These are phyloP conservation scores for Tribolium madens DNA, from an alignment of 1,140 invertebrate species.

Conservation along the genomic window DNA sequence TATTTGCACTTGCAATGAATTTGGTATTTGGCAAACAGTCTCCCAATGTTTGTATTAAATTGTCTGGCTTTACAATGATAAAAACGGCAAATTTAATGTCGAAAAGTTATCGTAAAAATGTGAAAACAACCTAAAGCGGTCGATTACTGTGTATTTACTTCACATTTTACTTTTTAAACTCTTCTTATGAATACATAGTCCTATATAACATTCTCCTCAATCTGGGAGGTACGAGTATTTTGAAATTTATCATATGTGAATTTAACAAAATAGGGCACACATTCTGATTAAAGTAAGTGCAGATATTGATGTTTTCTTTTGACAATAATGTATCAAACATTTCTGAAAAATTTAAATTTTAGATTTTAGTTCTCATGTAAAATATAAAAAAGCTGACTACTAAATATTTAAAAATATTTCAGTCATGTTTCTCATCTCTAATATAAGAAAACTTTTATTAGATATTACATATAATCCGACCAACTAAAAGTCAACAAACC, in stretches of 20 bases:
- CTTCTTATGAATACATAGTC: no score
- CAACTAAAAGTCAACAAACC: background rate
- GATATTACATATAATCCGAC: background rate
- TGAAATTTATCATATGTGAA: background rate
- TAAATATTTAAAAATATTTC: background rate
- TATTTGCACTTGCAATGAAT: background rate
- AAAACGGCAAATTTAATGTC: background rate
- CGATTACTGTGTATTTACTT: no score
- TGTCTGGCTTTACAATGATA: background rate
- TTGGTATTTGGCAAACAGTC: background rate
- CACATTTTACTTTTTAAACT: no score
- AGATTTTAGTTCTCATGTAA: no score
- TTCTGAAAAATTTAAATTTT: background rate
- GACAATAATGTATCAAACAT: background rate
- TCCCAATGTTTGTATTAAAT: background rate
- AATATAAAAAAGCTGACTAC: no score
- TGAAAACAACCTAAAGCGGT: no score
- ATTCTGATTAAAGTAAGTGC: background rate
- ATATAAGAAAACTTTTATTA: background rate
- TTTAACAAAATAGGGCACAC: background rate
- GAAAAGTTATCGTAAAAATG: no score
- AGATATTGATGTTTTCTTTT: no score
- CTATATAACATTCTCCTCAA: no score
- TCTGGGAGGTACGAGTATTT: background rate
- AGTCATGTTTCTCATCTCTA: background rate